phyloP scores from a whole-genome alignment of 2,888 invertebrate genomes.

The Physocephala rufipes region DNA sequence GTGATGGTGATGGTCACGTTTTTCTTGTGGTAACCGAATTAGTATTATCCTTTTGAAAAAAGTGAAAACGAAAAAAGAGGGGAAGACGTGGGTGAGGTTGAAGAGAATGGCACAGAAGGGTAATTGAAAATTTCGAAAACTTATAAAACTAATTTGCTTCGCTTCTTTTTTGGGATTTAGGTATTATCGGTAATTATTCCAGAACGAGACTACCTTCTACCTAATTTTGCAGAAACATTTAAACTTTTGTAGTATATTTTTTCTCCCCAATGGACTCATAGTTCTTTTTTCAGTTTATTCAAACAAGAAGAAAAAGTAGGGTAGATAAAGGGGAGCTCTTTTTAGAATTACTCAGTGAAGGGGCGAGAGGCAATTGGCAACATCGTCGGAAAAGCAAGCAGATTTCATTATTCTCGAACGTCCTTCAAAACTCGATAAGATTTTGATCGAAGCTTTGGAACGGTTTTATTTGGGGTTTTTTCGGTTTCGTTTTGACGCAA shows the following conservation, averaged over 20 bases:
- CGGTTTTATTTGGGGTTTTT: background rate
- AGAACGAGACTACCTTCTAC: no score
- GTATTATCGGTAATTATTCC: no score
- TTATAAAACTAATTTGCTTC: background rate
- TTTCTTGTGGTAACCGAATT: slow-evolving; percentile 14
- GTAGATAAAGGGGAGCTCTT: no score
- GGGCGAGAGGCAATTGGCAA: slow-evolving; percentile 2
- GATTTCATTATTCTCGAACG: slow-evolving; percentile 15
- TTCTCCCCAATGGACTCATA: no score
- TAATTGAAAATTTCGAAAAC: background rate
- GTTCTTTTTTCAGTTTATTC: no score
- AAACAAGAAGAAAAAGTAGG: no score
- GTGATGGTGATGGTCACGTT: slow-evolving; percentile 20
- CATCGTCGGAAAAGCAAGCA: background rate
- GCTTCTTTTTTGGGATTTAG: background rate
- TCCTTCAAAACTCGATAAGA: slow-evolving; percentile 25
- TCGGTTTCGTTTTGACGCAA: background rate
- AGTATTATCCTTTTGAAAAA: no score
- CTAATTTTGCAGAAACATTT: no score
- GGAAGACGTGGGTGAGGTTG: background rate
- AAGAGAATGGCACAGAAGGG: background rate
- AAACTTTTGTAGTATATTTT: no score
- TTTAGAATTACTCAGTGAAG: no score
- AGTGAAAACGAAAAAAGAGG: no score
- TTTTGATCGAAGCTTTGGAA: slow-evolving; percentile 26